Base-by-base conservation (phyloP, 2,888 invertebrate species). In the Papilio protenor region DNA sequence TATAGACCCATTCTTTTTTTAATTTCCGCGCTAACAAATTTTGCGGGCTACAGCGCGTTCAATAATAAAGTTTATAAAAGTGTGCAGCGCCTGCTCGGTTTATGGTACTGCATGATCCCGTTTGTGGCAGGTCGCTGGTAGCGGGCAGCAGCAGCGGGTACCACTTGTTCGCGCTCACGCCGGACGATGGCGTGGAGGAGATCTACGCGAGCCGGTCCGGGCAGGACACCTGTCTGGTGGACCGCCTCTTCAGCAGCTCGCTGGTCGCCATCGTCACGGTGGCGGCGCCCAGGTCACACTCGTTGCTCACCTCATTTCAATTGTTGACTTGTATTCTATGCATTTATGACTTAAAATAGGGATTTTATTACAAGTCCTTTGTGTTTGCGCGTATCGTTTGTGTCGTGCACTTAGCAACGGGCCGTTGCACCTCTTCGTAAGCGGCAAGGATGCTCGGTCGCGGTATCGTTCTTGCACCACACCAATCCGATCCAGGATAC, bases 181-280 rank as follows among this genome's bases (percentile, higher is more conserved):
- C 96, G 12, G 96, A 97, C 77, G 98, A 99, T 91, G 96, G 96
- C 80, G 95, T 99, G 86, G 98, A 98, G 89, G 97, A 97, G 91
- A 98, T 99, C 85, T 98, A 98, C 90, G 97, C 97, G 89, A 97
- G 97, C 95, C 96, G 97, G 90, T 96, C 96, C 81, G 96, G 96
- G 64, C 97, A 98, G 91, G 98, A 98, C 90, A 97, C 98, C 80
- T 98, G 97, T 90, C 96, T 99, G 80, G 98, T 99, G 84, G 99
- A 99, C 93, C 96, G 99, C 81, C 96, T 99, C 82, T 99, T 99
- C 95, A 98, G 98, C 94, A 99, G 99, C 92, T 99, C 99, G 85
- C 95, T 99, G 86, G 98, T 99, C 88, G 99, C 99, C 79, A 96
- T 99, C 85, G 99, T 99, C 83, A 98, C 98, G 83, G 96, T 98